Conservation (phyloP, 1,140 invertebrate species). For the Pseudomyrmex gracilis region DNA sequence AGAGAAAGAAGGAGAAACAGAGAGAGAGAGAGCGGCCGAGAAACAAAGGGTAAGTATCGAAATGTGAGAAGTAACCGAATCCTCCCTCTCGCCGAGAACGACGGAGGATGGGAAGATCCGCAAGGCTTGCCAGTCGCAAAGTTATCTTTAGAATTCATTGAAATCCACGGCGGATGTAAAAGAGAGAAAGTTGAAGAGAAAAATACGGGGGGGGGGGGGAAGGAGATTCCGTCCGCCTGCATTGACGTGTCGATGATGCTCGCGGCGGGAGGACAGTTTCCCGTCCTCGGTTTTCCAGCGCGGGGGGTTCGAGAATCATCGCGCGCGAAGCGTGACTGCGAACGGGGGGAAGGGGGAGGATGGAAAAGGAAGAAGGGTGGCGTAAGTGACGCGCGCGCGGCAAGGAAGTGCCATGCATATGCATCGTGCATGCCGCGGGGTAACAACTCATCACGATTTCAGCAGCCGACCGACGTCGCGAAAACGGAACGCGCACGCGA, state of each 20-base stretch:
- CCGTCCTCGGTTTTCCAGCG: background rate
- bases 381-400: constrained; percentile 12
- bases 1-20: background rate
- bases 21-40: constrained; percentile 14
- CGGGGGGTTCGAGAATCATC: constrained; percentile 3
- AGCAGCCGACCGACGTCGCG: constrained; percentile 71
- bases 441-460: constrained; percentile 83
- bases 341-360: background rate
- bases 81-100: too few relatives aligned
- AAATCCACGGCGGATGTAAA: constrained; percentile 69
- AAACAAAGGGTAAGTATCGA: constrained; percentile 43
- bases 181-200: background rate
- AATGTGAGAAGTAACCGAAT: constrained; percentile 33
- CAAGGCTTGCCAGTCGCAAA: constrained; percentile 65
- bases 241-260: constrained; percentile 65
- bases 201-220: background rate
- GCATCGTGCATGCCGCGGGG: constrained; percentile 82
- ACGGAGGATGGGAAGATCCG: constrained; percentile 11
- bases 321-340: constrained; percentile 47
- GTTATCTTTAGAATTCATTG: constrained; percentile 80
- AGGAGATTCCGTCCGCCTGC: constrained; percentile 12
- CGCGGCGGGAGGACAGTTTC: background rate
- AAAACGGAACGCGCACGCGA: constrained; percentile 72
- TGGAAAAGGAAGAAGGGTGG: background rate
- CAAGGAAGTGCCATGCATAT: constrained; percentile 80